phyloP scores from a whole-genome alignment of 37 sponge, comb jelly and placozoan genomes.

The Oopsacas minuta region DNA sequence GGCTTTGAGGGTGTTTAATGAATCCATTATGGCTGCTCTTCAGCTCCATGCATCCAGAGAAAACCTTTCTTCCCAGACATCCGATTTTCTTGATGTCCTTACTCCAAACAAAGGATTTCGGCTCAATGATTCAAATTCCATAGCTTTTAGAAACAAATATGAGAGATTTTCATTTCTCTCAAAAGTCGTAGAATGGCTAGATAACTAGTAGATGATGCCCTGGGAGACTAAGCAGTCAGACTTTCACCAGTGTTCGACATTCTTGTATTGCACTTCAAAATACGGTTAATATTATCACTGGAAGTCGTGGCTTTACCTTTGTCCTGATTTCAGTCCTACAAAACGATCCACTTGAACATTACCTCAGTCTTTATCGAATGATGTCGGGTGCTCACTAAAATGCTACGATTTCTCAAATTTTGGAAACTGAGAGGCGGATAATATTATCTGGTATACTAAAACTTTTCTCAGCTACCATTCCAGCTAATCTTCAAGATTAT shows the following conservation, averaged over 20 bases:
- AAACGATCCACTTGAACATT: constrained; percentile 14
- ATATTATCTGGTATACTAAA: constrained; percentile 12
- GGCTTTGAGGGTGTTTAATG: constrained; percentile 19
- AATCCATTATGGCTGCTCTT: not conserved
- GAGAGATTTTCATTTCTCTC: constrained; percentile 19
- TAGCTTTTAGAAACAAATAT: not conserved
- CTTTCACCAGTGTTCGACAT: constrained; percentile 14
- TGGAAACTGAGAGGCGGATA: constrained; percentile 18
- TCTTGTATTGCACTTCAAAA: constrained; percentile 20
- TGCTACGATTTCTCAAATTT: constrained; percentile 14
- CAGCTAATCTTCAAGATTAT: constrained; percentile 13
- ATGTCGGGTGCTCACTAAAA: constrained; percentile 6
- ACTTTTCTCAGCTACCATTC: constrained; percentile 13
- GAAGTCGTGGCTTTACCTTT: constrained; percentile 16
- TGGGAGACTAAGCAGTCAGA: constrained; percentile 15
- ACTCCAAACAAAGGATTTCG: constrained; percentile 19
- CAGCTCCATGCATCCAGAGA: constrained; percentile 15
- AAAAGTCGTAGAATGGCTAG: constrained; percentile 17
- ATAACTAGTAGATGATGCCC: not conserved
- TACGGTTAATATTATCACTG: constrained; percentile 16
- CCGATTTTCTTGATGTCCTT: not conserved
- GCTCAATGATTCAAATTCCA: constrained; percentile 12
- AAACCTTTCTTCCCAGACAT: constrained; percentile 20
- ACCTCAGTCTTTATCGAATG: constrained; percentile 15
- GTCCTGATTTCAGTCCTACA: constrained; percentile 17